Evolutionary conservation across 2,113 vertebrate species (phyloP), one percentile per base, ranked within the genome.

Genomic region (Tachuris rubrigastra): DNA sequence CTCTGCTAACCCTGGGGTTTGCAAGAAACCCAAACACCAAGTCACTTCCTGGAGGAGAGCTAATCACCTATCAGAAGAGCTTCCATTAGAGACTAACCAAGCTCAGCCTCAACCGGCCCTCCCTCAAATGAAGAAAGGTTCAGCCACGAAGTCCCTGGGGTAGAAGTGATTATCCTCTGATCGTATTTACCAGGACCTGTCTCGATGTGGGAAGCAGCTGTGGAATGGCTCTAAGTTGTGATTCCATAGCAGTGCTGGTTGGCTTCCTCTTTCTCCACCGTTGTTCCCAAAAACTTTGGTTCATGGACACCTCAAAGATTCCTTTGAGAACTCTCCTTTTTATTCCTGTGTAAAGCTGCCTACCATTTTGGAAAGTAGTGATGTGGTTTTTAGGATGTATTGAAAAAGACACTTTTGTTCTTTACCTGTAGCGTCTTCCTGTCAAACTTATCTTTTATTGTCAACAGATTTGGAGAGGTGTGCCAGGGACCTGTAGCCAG

Each of bases 41-140:
- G 85, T 66, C 33, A 23, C 96, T 97, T 97, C 95, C 96, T 97
- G 96, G 94, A 97, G 91, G 37, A 96, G 71, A 66, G 79, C 55
- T 95, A 87, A 92, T 95, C 85, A n/a, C 75, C 94, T 81, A 49
- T 81, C 72, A 92, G 90, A 90, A 86, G 87, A 89, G 66, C 90
- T 96, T 96, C 94, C 95, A 97, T 96, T 97, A 97, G 82, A 91
- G 83, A 86, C 72, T 81, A 93, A 77, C 94, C 75, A 66, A 88
- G 60, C 75, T 80, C 85, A 56, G 63, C 74, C 59, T 89, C 82
- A 79, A 44, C 93, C 19, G 3, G 73, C 73, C 87, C 72, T 82
- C 82, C 60, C 46, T 93, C 86, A 55, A 66, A 82, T 52, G 87
- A 80, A 88, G 63, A 92, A 85, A 66, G 55, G 49, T 76, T 94